phyloP scores from a whole-genome alignment of 1,140 invertebrate species.

The Euschistus heros region DNA sequence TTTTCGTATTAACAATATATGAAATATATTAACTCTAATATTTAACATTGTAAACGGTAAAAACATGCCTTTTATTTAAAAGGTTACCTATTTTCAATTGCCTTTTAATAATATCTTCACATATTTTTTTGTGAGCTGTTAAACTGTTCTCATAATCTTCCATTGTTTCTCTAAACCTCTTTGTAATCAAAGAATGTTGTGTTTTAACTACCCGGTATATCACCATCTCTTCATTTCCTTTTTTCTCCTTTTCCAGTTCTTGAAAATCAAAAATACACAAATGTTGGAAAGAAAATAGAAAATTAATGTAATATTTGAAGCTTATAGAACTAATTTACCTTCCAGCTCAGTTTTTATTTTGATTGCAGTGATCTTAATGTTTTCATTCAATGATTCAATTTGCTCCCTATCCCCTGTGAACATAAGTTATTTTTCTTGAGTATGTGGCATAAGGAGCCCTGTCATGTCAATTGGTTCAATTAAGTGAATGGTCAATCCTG shows the following conservation, averaged over 20 bases:
- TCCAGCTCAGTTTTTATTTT: not conserved
- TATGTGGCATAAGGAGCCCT: no score
- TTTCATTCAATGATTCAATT: slow-evolving; percentile 1
- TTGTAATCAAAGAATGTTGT: slow-evolving; percentile 13
- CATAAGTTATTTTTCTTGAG: slow-evolving; percentile 12
- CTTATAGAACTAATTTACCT: not conserved
- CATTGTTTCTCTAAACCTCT: slow-evolving; percentile 12
- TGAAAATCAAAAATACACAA: not conserved
- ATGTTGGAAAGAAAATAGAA: not conserved
- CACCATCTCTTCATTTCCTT: slow-evolving; percentile 27
- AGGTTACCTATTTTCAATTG: slow-evolving; percentile 23
- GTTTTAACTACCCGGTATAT: slow-evolving; percentile 23
- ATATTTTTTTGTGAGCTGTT: slow-evolving; percentile 17
- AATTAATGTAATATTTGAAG: not conserved
- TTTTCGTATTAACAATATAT: not conserved
- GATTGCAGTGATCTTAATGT: not conserved
- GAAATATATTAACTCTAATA: not conserved
- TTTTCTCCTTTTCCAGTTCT: slow-evolving; percentile 11
- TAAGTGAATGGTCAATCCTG: not conserved
- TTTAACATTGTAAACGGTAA: not conserved
- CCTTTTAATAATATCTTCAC: slow-evolving; percentile 17
- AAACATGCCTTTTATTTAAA: slow-evolving; percentile 1
- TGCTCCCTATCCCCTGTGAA: slow-evolving; percentile 5
- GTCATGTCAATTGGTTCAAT: slow-evolving; percentile 6
- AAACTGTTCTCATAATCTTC: slow-evolving; percentile 15